Percentiles rank a stretch among this genome's conserved stretches.
phyloP scores from a whole-genome alignment of 1,140 invertebrate genomes.

The Atta texana region DNA sequence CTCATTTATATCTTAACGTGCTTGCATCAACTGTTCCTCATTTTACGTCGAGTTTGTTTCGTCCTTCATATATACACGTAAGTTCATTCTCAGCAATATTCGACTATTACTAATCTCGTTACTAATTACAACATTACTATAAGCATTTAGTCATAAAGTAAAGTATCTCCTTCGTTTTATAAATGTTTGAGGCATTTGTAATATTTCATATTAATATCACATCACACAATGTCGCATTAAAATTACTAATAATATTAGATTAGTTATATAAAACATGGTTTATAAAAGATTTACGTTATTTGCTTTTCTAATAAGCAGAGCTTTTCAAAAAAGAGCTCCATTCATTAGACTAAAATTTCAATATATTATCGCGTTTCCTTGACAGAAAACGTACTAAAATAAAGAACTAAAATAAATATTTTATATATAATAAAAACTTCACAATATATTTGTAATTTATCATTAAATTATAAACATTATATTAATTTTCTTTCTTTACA shows the following conservation, averaged over 20 bases:
- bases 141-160: background rate
- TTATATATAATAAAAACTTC: background rate
- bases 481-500: background rate
- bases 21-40: background rate
- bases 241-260: slow-evolving; percentile 8
- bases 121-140: background rate
- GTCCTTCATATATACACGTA: background rate
- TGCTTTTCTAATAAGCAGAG: background rate
- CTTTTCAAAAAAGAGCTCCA: background rate
- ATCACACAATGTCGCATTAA: background rate
- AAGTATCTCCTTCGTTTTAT: background rate
- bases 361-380: background rate
- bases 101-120: background rate
- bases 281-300: slow-evolving; percentile 2
- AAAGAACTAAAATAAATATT: background rate
- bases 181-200: background rate
- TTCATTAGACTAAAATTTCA: background rate
- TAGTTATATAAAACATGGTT: background rate
- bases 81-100: background rate
- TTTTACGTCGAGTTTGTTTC: background rate
- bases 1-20: background rate
- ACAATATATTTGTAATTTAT: background rate
- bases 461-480: background rate
- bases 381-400: background rate
- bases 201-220: background rate